phyloP scores from a whole-genome alignment of 1,140 invertebrate species.

The Ceratoteleas bidentatus region DNA sequence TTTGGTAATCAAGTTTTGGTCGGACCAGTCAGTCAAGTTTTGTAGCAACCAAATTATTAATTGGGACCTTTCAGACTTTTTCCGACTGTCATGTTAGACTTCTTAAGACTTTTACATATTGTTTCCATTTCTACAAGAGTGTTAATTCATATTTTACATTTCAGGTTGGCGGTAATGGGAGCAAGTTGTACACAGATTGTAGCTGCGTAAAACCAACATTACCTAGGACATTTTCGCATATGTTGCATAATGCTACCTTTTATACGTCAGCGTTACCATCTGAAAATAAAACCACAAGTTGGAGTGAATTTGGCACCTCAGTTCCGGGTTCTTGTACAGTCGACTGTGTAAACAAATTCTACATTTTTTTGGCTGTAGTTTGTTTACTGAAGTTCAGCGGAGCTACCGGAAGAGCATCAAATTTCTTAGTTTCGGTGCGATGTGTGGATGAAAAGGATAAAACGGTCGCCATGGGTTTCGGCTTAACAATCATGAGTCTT shows the following conservation, averaged over 20 bases:
- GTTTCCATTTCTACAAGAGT: too few relatives aligned
- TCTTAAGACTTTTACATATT: too few relatives aligned
- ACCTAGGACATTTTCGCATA: constrained; percentile 55
- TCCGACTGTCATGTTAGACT: too few relatives aligned
- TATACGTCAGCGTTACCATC: constrained; percentile 49
- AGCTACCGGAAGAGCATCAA: constrained; percentile 85
- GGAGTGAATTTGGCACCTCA: constrained; percentile 78
- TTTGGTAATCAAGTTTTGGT: too few relatives aligned
- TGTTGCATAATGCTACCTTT: constrained; percentile 50
- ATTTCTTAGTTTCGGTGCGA: constrained; percentile 86
- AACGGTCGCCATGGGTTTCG: constrained; percentile 86
- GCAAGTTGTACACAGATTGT: constrained; percentile 81
- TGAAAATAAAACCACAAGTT: constrained; percentile 37
- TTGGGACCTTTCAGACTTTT: too few relatives aligned
- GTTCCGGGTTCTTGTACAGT: constrained; percentile 85
- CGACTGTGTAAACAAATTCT: constrained; percentile 85
- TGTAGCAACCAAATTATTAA: too few relatives aligned
- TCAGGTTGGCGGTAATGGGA: constrained; percentile 53
- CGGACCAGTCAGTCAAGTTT: too few relatives aligned
- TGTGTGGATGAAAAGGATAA: constrained; percentile 88
- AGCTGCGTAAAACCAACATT: constrained; percentile 79
- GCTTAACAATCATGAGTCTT: constrained; percentile 85
- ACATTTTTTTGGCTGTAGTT: constrained; percentile 85
- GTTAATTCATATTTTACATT: constrained; percentile 14
- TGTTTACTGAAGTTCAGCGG: constrained; percentile 86